Evolutionary conservation across 2,113 vertebrate genomes (phyloP).

Genomic region (Sitta europaea): DNA sequence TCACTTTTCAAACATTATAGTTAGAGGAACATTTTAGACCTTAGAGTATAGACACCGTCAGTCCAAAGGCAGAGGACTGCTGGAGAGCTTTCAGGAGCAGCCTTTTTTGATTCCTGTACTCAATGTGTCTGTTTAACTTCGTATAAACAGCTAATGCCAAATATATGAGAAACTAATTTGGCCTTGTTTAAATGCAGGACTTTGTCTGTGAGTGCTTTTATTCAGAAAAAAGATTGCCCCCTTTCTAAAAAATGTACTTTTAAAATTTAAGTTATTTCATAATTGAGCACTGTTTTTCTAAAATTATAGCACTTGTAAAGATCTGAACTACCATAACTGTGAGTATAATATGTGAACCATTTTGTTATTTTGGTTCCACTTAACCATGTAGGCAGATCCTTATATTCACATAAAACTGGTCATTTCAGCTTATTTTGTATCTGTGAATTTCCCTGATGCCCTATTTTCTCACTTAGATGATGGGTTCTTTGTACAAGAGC

Average conservation of each 20-base stretch:
- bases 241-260: background rate
- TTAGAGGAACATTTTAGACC: background rate
- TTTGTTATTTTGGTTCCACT: slow-evolving; percentile 45
- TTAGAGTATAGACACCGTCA: background rate
- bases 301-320: background rate
- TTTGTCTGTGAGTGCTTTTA: background rate
- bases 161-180: background rate
- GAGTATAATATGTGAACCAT: background rate
- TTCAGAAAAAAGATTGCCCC: background rate
- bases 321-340: background rate
- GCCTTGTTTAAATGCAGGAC: background rate
- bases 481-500: background rate
- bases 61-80: background rate
- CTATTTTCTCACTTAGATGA: slow-evolving; percentile 26
- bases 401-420: background rate
- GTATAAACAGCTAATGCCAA: background rate
- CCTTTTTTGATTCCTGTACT: background rate
- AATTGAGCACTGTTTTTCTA: background rate
- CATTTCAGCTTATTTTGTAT: slow-evolving; percentile 18
- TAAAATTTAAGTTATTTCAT: background rate
- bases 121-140: background rate
- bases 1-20: background rate
- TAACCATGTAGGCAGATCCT: background rate
- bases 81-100: background rate
- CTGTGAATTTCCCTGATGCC: background rate